Percentiles rank a stretch among this genome's conserved stretches.
Conservation (phyloP, 2,888 invertebrate species). For the Cephus runcator region DNA sequence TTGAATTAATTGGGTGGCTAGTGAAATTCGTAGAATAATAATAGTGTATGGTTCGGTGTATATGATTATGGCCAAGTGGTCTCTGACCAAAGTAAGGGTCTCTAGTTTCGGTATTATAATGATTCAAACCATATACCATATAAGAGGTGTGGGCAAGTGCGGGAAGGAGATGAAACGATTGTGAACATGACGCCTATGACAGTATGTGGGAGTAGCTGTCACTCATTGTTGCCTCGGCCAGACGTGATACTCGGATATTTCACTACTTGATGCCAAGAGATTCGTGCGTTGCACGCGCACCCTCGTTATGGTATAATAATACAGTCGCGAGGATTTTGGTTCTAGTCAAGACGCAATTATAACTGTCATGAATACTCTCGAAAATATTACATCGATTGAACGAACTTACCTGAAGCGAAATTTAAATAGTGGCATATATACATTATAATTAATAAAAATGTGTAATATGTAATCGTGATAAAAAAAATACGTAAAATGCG, state of each 20-base stretch:
- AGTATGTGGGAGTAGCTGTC: conserved; percentile 64
- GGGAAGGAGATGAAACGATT: conserved; percentile 28
- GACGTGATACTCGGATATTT: conserved; percentile 47
- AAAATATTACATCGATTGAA: neutral
- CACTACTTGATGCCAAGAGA: conserved; percentile 36
- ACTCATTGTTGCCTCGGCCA: conserved; percentile 57
- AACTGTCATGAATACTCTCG: neutral
- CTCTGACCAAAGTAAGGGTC: conserved; percentile 8
- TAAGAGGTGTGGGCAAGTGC: conserved; percentile 1
- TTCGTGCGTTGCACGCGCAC: conserved; percentile 35
- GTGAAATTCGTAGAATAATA: neutral
- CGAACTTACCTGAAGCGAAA: neutral
- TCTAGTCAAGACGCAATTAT: neutral
- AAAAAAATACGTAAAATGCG: neutral
- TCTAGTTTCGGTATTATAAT: conserved; percentile 4
- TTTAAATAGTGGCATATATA: neutral
- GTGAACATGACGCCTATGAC: conserved; percentile 55
- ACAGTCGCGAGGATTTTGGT: neutral
- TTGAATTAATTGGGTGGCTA: neutral
- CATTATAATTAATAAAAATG: neutral
- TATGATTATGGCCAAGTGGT: neutral
- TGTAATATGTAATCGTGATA: neutral
- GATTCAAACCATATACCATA: neutral
- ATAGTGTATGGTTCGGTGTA: neutral
- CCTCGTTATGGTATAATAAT: conserved; percentile 27